Percentiles rank a stretch among this genome's conserved stretches.
Evolutionary conservation across 2,797 vertebrate species (phyloP).

Genomic region (Mus minutoides): DNA sequence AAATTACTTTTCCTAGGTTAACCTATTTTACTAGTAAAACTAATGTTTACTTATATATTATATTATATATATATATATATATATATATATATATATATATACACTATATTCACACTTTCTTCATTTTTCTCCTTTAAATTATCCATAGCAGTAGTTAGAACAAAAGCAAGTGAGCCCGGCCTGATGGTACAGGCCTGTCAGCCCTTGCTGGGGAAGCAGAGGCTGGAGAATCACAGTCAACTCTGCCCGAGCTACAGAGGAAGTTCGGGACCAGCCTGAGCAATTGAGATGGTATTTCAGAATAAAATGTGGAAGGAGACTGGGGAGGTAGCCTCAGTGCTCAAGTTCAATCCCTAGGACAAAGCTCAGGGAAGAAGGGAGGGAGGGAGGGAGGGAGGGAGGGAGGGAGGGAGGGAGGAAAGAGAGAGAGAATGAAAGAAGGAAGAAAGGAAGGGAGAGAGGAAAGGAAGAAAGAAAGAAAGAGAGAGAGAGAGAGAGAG

Average conservation of each 20-base stretch:
- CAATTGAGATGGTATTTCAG: neutral
- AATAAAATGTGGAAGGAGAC: neutral
- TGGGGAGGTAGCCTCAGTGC: neutral
- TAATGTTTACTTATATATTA: constrained; percentile 20
- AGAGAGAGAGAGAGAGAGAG: rapidly evolving
- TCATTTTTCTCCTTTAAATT: constrained; percentile 39
- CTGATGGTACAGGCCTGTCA: too few species aligned
- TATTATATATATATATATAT: too few species aligned
- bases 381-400: rapidly evolving
- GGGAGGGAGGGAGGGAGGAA: too few species aligned
- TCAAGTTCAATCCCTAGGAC: neutral
- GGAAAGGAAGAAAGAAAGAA: rapidly evolving
- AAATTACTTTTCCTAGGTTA: neutral
- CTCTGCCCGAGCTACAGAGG: neutral
- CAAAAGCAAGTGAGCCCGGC: constrained; percentile 4
- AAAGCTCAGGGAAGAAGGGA: neutral
- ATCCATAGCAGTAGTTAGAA: constrained; percentile 13
- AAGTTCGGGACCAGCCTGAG: neutral
- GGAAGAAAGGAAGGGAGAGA: rapidly evolving
- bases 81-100: too few species aligned
- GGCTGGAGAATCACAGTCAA: neutral
- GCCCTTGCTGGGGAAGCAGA: neutral
- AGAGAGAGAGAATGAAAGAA: too few species aligned
- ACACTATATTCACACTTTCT: neutral
- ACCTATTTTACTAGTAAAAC: constrained; percentile 17